phyloP scores from a whole-genome alignment of 2,888 invertebrate species.

The Branchipolynoe longqiensis region DNA sequence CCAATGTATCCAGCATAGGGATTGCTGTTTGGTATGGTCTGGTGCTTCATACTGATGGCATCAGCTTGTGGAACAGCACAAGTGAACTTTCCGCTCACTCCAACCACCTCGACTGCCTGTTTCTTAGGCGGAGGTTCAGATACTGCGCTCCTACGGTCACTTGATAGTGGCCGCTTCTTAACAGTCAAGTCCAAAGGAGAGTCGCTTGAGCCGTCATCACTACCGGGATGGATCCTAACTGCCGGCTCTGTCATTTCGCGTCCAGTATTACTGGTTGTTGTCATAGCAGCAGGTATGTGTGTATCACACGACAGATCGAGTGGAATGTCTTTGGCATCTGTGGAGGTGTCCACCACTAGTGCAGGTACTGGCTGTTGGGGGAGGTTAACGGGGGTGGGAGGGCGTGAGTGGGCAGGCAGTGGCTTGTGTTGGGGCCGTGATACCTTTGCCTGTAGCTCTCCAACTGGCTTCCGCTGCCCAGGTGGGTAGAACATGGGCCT shows the following conservation, averaged over 20 bases:
- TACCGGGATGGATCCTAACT: neutral
- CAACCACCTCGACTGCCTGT: constrained; percentile 18
- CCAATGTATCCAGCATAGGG: neutral
- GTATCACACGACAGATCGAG: constrained; percentile 31
- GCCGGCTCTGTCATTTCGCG: neutral
- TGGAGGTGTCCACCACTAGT: neutral
- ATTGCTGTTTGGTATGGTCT: neutral
- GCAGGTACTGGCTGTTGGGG: neutral
- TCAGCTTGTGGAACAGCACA: neutral
- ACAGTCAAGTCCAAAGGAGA: constrained; percentile 48
- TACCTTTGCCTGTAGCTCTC: neutral
- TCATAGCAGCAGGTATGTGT: neutral
- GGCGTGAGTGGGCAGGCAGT: constrained; percentile 14
- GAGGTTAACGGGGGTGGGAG: neutral
- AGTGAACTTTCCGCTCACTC: neutral
- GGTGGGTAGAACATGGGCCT: neutral
- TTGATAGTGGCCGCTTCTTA: constrained; percentile 35
- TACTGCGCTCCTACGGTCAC: neutral
- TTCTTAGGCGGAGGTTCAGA: constrained; percentile 19
- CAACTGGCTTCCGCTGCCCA: neutral
- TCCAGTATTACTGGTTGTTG: neutral
- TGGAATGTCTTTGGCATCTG: neutral
- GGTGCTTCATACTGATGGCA: neutral
- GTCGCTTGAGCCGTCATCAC: neutral
- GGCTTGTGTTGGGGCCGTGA: neutral